Evolutionary conservation across 2,888 invertebrate genomes (phyloP).

Genomic region (Thymelicus sylvestris): DNA sequence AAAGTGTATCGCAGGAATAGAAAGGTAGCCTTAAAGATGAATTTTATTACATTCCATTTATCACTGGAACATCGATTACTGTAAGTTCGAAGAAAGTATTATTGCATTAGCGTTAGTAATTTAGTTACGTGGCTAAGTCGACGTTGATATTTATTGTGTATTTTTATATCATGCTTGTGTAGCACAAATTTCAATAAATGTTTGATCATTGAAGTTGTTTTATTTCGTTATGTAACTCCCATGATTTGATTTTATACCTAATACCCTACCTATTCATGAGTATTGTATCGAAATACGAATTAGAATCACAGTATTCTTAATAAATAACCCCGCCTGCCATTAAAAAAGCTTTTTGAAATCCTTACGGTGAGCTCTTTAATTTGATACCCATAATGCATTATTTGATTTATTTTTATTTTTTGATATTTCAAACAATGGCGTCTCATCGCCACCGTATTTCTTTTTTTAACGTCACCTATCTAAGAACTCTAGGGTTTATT

Average conservation of each 20-base stretch:
- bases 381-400: no score
- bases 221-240: neutral
- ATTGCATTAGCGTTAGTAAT: constrained; percentile 74
- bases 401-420: no score
- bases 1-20: constrained; percentile 4
- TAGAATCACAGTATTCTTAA: no score
- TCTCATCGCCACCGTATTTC: no score
- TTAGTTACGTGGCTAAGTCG: constrained; percentile 73
- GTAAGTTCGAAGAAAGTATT: constrained; percentile 74
- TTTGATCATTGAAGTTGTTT: constrained; percentile 61
- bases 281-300: no score
- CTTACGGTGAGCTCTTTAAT: no score
- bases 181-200: constrained; percentile 85
- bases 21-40: constrained; percentile 28
- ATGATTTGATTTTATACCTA: neutral
- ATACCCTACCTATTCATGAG: no score
- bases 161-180: constrained; percentile 84
- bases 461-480: no score
- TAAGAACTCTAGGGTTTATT: no score
- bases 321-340: no score
- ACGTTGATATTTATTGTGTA: constrained; percentile 83
- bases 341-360: no score
- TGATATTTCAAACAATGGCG: no score
- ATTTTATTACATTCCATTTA: constrained; percentile 49
- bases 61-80: constrained; percentile 51